Base-by-base conservation (phyloP, 2,888 invertebrate species). In the Tiliacea citrago region DNA sequence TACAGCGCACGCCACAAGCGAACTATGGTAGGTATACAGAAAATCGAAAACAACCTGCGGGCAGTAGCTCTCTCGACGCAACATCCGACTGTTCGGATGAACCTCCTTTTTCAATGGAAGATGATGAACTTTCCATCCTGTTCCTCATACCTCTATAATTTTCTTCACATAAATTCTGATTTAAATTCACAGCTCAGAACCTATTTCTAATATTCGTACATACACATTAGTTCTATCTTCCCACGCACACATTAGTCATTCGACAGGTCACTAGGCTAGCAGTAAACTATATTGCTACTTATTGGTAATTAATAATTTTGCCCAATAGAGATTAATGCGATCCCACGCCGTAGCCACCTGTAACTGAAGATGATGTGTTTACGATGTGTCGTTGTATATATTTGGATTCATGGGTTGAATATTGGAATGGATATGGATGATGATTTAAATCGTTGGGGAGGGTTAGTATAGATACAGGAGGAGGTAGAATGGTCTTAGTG, bases 271-370 rank as follows among this genome's bases (percentile, higher is more conserved):
- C 70, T 65, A n/a, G 72, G 80, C 53, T 65, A 35, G 35, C 60
- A 45, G 53, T 79, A 83, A 79, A 68, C 83, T 68, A 70, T 63
- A 83, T 68, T n/a, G 69, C 69, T 82, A 83, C 75, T 57, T 45
- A 51, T 51, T 42, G 18, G 70, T 82, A 80, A 82, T 82, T 82
- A 82, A 76, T 82, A 75, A 83, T 79, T 70, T 73, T 63, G 60
- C 63, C 72, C 55, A 83, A 83, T 83, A 72, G 67, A 75, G 53
- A 82, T 83, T 83, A 79, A 82, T 83, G 55, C 69, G 67, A 63
- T 80, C 69, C 73, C 83, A 80, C 76, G 72, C 39, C 39, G 29
- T 8, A 55, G 13, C 47, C 35, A 42, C 9, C n/a, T 42, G 58
- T 60, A 65, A 63, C 53, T 66, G 18, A 49, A 47, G 65, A 62